These are phyloP conservation scores for Parnassius smintheus DNA, from an alignment of 2,888 invertebrate species.

Conservation along the genomic window DNA sequence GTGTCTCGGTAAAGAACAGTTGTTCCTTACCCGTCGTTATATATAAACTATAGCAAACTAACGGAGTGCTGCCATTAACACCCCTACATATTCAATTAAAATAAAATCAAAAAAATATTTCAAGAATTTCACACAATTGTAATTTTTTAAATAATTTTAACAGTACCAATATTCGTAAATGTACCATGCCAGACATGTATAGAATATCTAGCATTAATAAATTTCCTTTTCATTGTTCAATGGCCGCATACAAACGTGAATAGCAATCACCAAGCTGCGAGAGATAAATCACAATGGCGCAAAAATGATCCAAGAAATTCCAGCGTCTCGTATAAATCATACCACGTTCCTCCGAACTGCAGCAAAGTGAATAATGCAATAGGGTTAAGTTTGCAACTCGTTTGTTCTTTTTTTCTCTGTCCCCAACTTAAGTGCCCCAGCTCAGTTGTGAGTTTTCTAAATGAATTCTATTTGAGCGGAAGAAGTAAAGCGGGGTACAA, in stretches of 20 bases:
- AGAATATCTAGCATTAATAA: constrained; percentile 7
- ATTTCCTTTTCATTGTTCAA: constrained; percentile 9
- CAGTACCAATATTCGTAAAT: too few relatives aligned
- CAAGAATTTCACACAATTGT: too few relatives aligned
- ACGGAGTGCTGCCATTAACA: too few relatives aligned
- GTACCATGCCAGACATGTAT: not conserved
- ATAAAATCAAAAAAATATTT: too few relatives aligned
- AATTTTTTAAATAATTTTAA: too few relatives aligned
- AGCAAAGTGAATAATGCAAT: constrained; percentile 49
- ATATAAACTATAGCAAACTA: too few relatives aligned
- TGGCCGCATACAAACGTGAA: constrained; percentile 8
- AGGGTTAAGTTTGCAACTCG: constrained; percentile 36
- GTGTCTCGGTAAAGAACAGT: too few relatives aligned
- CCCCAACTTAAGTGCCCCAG: constrained; percentile 29
- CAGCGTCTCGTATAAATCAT: constrained; percentile 28
- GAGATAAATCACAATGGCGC: constrained; percentile 13
- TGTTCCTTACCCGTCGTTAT: too few relatives aligned
- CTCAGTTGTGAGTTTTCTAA: constrained; percentile 40
- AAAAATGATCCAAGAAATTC: constrained; percentile 16
- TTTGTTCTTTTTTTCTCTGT: constrained; percentile 32
- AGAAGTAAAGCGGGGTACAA: too few relatives aligned
- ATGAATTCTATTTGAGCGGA: constrained; percentile 46
- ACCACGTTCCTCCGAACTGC: constrained; percentile 16
- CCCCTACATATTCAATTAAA: too few relatives aligned
- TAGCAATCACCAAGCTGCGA: constrained; percentile 6